Base-by-base conservation (phyloP, 2,888 invertebrate genomes). In the Caenorhabditis doughertyi region DNA sequence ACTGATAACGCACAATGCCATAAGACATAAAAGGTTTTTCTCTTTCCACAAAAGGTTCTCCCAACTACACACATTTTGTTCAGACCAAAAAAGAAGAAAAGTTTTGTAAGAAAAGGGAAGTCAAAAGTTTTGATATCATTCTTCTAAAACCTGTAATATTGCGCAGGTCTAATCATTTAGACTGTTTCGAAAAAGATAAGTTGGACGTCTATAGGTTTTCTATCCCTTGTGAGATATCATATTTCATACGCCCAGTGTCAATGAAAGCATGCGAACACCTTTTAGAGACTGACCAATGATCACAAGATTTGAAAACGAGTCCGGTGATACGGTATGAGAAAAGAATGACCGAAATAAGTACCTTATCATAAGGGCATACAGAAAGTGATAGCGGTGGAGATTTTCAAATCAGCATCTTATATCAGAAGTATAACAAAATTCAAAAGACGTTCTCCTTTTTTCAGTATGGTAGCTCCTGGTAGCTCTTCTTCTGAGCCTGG, bases 111-210 rank as follows among this genome's bases (percentile, higher is more conserved):
- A 35, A 58, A 35, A 29, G 4, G 9, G 58, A 39, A 58, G 53
- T 53, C 25, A 27, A 58, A 58, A 58, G 39, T 58, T 58, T 58
- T 21, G 56, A 58, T 58, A 21, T 23, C 32, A 58, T 58, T 39
- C 39, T 39, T 35, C n/a, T 39, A 58, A 18, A 58, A 58, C 58
- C 58, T 58, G 58, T 39, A 58, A 58, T 39, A 32, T 39, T 39
- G 23, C 23, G 58, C 58, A 21, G n/a, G n/a, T 39, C 58, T 21
- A 32, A 56, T 56, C 55, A 56, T 32, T 56, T n/a, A 18, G 23
- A 32, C 39, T 18, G 58, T 58, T 39, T 58, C 58, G 32, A 39
- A n/a, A 39, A 39, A 39, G 11, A n/a, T n/a, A n/a, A n/a, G n/a
- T n/a, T n/a, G n/a, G n/a, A 58, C 39, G 58, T 39, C 35, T 39